These are phyloP conservation scores for Hycleus phaleratus DNA, from an alignment of 1,140 invertebrate genomes.

Conservation along the genomic window DNA sequence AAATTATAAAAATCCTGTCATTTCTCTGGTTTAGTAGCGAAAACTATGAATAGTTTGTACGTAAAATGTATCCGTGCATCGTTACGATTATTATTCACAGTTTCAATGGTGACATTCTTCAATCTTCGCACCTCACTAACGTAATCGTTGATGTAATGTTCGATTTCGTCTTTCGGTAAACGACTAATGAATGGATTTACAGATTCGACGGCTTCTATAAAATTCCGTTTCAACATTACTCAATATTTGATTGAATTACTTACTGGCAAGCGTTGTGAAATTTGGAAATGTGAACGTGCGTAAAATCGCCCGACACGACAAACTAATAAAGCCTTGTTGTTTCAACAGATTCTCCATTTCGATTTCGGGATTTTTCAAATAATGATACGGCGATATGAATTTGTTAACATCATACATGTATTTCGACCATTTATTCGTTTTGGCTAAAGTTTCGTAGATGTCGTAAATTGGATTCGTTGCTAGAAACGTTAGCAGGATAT, in stretches of 20 bases:
- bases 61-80: constrained; percentile 35
- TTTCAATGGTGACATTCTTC: constrained; percentile 38
- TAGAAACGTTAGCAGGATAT: constrained; percentile 60
- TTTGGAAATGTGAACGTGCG: constrained; percentile 57
- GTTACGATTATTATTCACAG: constrained; percentile 40
- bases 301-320: constrained; percentile 55
- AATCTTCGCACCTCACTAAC: constrained; percentile 44
- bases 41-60: constrained; percentile 50
- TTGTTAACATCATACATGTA: constrained; percentile 61
- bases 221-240: constrained; percentile 2
- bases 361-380: constrained; percentile 53
- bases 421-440: constrained; percentile 50
- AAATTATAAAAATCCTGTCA: neutral
- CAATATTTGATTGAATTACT: constrained; percentile 26
- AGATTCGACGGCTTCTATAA: constrained; percentile 59
- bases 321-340: constrained; percentile 57
- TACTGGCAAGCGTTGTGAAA: constrained; percentile 51
- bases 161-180: constrained; percentile 53
- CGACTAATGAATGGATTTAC: constrained; percentile 66
- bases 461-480: constrained; percentile 64
- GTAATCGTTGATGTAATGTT: constrained; percentile 57
- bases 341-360: constrained; percentile 54
- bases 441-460: constrained; percentile 54
- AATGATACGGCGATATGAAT: constrained; percentile 59
- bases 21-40: constrained; percentile 35